These are phyloP conservation scores for Strongylocentrotus purpuratus DNA, from an alignment of 35 echinoderm and acorn worm genomes.

Conservation along the genomic window DNA sequence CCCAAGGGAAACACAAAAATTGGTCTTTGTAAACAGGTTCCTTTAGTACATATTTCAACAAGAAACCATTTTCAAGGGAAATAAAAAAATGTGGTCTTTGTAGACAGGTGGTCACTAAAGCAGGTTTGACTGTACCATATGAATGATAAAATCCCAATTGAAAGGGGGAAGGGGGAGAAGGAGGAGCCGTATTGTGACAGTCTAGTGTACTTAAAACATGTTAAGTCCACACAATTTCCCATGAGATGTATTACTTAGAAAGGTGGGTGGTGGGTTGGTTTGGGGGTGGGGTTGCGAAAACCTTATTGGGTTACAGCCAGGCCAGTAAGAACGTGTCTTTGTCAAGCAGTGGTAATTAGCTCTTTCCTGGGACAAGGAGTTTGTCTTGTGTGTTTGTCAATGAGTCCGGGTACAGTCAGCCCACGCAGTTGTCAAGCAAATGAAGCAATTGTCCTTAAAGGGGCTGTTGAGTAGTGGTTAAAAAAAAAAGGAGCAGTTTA, in stretches of 20 bases:
- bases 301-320: not conserved
- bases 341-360: not conserved
- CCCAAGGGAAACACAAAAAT: too few species aligned
- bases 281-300: not conserved
- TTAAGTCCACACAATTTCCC: not conserved
- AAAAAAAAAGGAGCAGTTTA: not conserved
- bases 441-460: constrained; percentile 11
- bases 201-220: too few species aligned
- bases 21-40: too few species aligned
- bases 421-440: not conserved
- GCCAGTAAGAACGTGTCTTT: not conserved
- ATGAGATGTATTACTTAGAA: not conserved
- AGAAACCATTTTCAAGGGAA: too few species aligned
- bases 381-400: not conserved
- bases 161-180: too few species aligned
- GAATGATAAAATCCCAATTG: too few species aligned
- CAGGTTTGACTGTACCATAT: too few species aligned
- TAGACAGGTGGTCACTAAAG: too few species aligned
- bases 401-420: not conserved
- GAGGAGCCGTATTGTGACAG: too few species aligned
- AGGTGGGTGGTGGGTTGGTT: not conserved
- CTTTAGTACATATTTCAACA: too few species aligned
- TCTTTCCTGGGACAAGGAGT: not conserved
- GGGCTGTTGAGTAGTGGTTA: not conserved
- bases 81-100: too few species aligned